Evolutionary conservation across 2,888 invertebrate genomes (phyloP).

Genomic region (Meghimatium bilineatum): DNA sequence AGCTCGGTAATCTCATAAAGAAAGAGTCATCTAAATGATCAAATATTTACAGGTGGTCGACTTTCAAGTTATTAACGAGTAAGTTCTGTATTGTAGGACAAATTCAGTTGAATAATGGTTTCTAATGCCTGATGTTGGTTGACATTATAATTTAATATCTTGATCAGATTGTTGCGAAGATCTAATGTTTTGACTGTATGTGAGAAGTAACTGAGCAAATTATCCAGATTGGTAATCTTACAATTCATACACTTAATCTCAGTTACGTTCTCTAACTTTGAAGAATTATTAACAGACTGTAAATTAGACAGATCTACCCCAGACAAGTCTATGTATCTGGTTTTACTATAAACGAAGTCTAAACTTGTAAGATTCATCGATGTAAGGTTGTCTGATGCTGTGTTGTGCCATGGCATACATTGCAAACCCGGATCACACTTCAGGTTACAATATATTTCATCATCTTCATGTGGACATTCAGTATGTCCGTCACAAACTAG

Average conservation of each 20-base stretch:
- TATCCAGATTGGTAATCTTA: background rate
- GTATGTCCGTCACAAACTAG: no score
- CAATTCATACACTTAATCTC: background rate
- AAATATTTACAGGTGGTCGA: background rate
- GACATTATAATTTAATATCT: background rate
- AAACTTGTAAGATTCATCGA: no score
- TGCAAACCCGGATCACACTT: no score
- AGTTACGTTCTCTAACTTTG: background rate
- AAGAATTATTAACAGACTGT: no score
- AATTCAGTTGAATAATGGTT: background rate
- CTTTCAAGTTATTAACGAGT: background rate
- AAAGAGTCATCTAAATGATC: background rate
- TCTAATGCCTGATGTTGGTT: background rate
- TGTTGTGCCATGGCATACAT: no score
- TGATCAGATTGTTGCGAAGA: background rate
- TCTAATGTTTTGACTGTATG: background rate
- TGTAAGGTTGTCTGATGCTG: no score
- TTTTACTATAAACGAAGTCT: no score
- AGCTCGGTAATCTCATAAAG: background rate
- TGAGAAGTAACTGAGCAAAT: background rate
- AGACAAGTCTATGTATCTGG: no score
- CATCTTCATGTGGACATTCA: no score
- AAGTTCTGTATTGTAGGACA: constrained; percentile 9
- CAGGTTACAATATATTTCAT: no score
- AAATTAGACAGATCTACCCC: background rate